Base-by-base conservation (phyloP, 2,797 vertebrate genomes). In the Valencia hispanica region DNA sequence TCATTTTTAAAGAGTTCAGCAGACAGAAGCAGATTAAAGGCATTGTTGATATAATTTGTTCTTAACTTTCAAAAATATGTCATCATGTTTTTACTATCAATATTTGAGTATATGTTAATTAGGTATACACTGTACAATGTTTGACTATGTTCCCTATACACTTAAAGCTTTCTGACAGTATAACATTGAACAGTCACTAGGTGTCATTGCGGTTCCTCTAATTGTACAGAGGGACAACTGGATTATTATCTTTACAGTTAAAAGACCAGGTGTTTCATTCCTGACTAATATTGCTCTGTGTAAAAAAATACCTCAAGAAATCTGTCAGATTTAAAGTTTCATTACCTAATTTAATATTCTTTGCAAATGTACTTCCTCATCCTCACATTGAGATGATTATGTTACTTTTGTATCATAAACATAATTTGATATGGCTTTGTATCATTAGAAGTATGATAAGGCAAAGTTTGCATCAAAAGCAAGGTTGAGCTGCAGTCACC, bases 171-270 rank as follows among this genome's bases (percentile, higher is more conserved):
- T 14, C 25, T 39, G 32, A 0, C 12, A 77, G 50, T 27, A 69
- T 32, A 15, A 39, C 45, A 32, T 27, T 2, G 41, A 73, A 20
- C 8, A 51, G 15, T 88, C 93, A 91, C 79, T 77, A 92, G 93
- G 72, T 88, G 91, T 88, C 89, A 63, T 84, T 93, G 80, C 88
- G 81, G 0, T 55, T 80, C 86, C 53, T 85, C 80, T 53, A 51
- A 51, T 68, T 1, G 8, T 36, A 17, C 27, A 2, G 32, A 5
- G 53, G 2, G 70, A 15, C n/a, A 9, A 41, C 15, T 36, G 0
- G n/a, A 17, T 20, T 15, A 68, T 30, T 18, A 59, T 45, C 27
- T 63, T 61, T 32, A 7, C 27, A 47, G 4, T 34, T 25, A 32
- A 73, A 17, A 57, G 15, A 3, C 12, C 43, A 30, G 72, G 17